Evolutionary conservation across 2,113 vertebrate species (phyloP).

Genomic region (human): GRCh38 chr7:156464001-156464500

Average conservation of each 20-base stretch:
- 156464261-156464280: neutral
- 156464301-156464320: neutral
- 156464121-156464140: neutral
- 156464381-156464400: neutral
- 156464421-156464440: fast-evolving
- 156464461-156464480: neutral
- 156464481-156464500: neutral
- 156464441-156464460: fast-evolving
- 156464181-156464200: neutral
- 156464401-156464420: fast-evolving
- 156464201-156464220: too few relatives aligned
- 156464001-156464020: fast-evolving
- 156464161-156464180: neutral
- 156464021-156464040: fast-evolving
- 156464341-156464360: fast-evolving
- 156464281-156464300: neutral
- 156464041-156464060: neutral
- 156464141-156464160: fast-evolving
- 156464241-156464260: neutral
- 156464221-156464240: neutral
- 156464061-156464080: neutral
- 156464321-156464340: fast-evolving
- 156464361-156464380: neutral
- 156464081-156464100: neutral
- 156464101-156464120: fast-evolving